Evolutionary conservation across 2,888 invertebrate genomes (phyloP), one percentile per base, ranked within the genome.

Genomic region (Limenitis camilla): DNA sequence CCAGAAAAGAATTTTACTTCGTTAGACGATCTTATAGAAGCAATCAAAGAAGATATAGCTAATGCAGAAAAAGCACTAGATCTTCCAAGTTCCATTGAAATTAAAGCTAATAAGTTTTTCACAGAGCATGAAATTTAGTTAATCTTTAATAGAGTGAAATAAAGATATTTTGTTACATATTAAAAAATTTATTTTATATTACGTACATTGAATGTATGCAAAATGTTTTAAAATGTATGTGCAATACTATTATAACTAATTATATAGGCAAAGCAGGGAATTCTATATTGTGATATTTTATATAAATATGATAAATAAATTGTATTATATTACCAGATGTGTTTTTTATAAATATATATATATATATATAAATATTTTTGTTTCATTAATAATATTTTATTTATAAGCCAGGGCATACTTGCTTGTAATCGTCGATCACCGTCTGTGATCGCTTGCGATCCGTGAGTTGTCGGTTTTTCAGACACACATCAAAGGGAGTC

Each of bases 1-100:
- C 92, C 93, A 0, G 97, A 98, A 86, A 90, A 86, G 69, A 92
- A 94, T 74, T 99, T 97, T 69, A 78, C 84, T 11, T 93, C 93
- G 0, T 61, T 92, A 30, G 94, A 96, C 47, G 93, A 91, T 19
- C 79, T 98, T 50, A 94, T 95, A 64, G 71, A 76, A 31, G 93
- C 92, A 38, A 98, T 98, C 54, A 89, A 93, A 55, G 83, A 90
- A 52, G 98, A 98, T 67, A 96, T 97, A 60, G 71, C 81, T 5
- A 78, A 91, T 61, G 93, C 97, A 0, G 87, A 90, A 19, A 62
- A 79, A 31, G 76, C 83, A 40, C 79, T 97, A 41, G 91, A 94
- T 5, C 71, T 87, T 48, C 74, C 89, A 8, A 82, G 89, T 43
- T 85, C 88, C 64, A 62, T 69, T 43, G 67, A 73, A 55, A 86